A percentile compares a stretch with the other conserved stretches of the same genome.
phyloP scores from a whole-genome alignment of 2,888 invertebrate genomes.

The Eilema griseolum region DNA sequence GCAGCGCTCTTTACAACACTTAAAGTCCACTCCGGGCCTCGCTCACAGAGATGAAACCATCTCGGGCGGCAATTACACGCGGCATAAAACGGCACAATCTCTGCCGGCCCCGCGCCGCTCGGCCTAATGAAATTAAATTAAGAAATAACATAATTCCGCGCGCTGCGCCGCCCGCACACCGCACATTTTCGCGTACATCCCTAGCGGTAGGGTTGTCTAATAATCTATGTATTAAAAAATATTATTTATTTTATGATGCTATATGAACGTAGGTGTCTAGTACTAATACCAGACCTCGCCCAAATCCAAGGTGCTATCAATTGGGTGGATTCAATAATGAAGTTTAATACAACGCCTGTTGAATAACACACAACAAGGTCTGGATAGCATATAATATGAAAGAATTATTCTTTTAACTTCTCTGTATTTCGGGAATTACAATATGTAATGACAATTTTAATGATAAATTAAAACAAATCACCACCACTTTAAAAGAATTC shows the following conservation, averaged over 20 bases:
- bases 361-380: too few relatives aligned
- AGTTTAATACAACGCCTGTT: too few relatives aligned
- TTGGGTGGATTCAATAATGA: too few relatives aligned
- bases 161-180: slow-evolving; percentile 51
- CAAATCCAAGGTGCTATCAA: too few relatives aligned
- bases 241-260: neutral
- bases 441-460: too few relatives aligned
- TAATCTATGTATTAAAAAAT: neutral
- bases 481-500: too few relatives aligned
- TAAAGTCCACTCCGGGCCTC: slow-evolving; percentile 15
- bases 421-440: too few relatives aligned
- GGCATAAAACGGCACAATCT: slow-evolving; percentile 66
- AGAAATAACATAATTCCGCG: slow-evolving; percentile 77
- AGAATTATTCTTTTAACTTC: too few relatives aligned
- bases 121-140: slow-evolving; percentile 83
- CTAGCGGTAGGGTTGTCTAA: slow-evolving; percentile 41
- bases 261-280: too few relatives aligned
- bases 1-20: slow-evolving; percentile 14
- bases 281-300: too few relatives aligned
- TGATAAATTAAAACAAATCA: too few relatives aligned
- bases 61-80: slow-evolving; percentile 34
- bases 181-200: slow-evolving; percentile 52
- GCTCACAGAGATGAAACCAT: slow-evolving; percentile 9
- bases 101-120: slow-evolving; percentile 42
- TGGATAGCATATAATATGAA: too few relatives aligned